Conservation (phyloP, 2,888 invertebrate species). For the Reticulitermes lucifugus region DNA sequence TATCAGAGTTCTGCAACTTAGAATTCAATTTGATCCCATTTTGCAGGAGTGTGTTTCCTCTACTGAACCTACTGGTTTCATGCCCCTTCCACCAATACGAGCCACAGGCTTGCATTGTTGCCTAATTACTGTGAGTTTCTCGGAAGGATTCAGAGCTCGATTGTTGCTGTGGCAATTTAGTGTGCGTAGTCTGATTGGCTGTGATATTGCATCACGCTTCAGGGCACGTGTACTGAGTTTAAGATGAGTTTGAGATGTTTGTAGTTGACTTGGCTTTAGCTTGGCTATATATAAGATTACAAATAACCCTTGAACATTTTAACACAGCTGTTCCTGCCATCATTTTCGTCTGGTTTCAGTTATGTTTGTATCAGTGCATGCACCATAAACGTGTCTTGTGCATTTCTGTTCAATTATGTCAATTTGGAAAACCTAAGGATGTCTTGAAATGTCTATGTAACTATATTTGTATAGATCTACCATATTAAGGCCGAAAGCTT, state of each 20-base stretch:
- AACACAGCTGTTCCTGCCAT: constrained; percentile 6
- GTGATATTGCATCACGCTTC: constrained; percentile 3
- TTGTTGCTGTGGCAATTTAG: constrained; percentile 37
- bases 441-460: neutral
- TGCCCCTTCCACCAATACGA: constrained; percentile 53
- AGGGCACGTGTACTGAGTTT: neutral
- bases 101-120: constrained; percentile 53
- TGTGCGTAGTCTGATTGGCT: constrained; percentile 34
- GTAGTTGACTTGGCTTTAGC: constrained; percentile 44
- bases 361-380: neutral
- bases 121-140: constrained; percentile 53
- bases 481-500: too few species aligned
- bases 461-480: too few species aligned
- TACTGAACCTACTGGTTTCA: constrained; percentile 50
- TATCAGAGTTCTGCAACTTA: neutral
- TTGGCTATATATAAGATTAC: constrained; percentile 33
- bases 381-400: neutral
- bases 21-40: constrained; percentile 6
- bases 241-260: constrained; percentile 17
- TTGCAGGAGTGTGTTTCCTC: constrained; percentile 50
- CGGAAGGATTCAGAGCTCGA: constrained; percentile 25
- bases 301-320: constrained; percentile 34
- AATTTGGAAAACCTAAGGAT: neutral
- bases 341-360: neutral
- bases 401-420: neutral